These are phyloP conservation scores for Crocallis elinguaria DNA, from an alignment of 2,888 invertebrate genomes.

Conservation along the genomic window DNA sequence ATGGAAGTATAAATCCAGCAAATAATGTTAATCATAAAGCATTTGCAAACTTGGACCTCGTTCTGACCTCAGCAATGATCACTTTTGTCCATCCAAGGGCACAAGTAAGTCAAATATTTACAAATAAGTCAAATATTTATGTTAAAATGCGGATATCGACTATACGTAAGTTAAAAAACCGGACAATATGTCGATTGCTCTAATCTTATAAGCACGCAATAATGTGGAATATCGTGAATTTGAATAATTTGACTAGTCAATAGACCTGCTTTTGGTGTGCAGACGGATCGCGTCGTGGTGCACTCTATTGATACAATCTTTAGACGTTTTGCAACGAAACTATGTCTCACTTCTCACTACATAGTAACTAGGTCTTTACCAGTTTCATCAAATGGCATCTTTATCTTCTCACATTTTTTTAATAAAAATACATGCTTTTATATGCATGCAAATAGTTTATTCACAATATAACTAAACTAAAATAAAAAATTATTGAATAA, in stretches of 20 bases:
- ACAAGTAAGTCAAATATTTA: constrained; percentile 1
- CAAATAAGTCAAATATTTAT: neutral
- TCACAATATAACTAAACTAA: no score
- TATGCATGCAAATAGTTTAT: no score
- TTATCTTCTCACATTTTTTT: no score
- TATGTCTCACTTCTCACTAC: no score
- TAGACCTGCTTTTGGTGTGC: neutral
- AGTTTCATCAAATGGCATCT: no score
- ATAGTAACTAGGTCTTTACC: no score
- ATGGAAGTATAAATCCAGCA: constrained; percentile 1
- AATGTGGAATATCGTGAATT: constrained; percentile 6
- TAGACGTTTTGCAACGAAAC: neutral
- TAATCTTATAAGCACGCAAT: constrained; percentile 1
- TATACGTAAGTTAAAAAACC: constrained; percentile 2
- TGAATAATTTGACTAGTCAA: constrained; percentile 4
- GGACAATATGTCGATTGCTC: neutral
- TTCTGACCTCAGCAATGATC: constrained; percentile 15
- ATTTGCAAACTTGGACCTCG: constrained; percentile 20
- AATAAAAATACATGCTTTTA: no score
- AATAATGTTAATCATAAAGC: constrained; percentile 2
- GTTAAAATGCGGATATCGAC: constrained; percentile 15
- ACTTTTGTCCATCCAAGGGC: constrained; percentile 15
- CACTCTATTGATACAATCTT: no score
- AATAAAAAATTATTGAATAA: no score
- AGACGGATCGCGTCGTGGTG: neutral